Percentiles rank a stretch among this genome's conserved stretches.
Conservation (phyloP, 2,113 vertebrate genomes). For the Chinchilla lanigera region DNA sequence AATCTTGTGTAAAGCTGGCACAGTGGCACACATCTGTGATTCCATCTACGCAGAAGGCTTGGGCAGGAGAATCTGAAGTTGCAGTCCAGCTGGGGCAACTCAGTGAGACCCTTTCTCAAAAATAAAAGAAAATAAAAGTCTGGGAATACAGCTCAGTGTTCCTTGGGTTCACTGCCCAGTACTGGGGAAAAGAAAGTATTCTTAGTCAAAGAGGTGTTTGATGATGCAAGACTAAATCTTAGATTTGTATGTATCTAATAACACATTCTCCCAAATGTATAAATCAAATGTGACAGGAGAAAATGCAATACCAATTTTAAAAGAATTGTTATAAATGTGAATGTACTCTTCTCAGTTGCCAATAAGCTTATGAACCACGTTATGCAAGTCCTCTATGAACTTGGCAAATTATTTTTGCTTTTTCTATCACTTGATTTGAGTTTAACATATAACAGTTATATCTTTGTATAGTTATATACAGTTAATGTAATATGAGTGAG, state of each 20-base stretch:
- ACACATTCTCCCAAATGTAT: neutral
- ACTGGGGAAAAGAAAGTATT: neutral
- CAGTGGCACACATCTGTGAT: neutral
- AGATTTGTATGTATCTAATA: neutral
- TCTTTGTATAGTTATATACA: neutral
- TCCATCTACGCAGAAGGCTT: neutral
- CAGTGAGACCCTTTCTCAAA: neutral
- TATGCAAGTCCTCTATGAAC: neutral
- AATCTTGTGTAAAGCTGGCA: neutral
- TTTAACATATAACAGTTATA: neutral
- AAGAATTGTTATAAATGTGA: constrained; percentile 25
- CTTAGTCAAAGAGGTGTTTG: constrained; percentile 25
- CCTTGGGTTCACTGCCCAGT: neutral
- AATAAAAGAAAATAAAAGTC: neutral
- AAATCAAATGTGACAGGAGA: neutral
- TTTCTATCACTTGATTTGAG: constrained; percentile 15
- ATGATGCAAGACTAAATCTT: neutral
- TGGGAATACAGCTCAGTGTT: neutral
- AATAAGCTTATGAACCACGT: neutral
- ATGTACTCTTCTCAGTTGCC: neutral
- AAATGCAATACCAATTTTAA: constrained; percentile 1
- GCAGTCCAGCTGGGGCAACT: neutral
- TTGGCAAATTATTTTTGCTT: neutral
- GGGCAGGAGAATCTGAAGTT: neutral
- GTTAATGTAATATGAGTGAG: neutral